These are phyloP conservation scores for Hestina assimilis DNA, from an alignment of 1,140 invertebrate genomes.

Conservation along the genomic window DNA sequence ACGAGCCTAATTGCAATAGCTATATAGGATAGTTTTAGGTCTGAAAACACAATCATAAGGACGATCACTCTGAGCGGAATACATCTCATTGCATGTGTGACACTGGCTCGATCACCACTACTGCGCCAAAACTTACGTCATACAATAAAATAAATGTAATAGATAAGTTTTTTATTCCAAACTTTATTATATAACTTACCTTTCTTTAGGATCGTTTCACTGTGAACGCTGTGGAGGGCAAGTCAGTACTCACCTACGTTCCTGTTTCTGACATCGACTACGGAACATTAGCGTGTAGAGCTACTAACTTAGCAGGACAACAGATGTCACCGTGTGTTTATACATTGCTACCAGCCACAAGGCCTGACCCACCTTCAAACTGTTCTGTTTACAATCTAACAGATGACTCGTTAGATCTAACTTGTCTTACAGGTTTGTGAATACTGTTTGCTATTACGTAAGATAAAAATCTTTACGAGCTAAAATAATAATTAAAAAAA, in stretches of 20 bases:
- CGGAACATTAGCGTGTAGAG: constrained; percentile 83
- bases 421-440: constrained; percentile 64
- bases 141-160: no score
- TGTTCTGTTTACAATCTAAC: constrained; percentile 90
- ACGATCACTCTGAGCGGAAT: no score
- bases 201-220: constrained; percentile 76
- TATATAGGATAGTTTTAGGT: no score
- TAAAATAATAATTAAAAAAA: no score
- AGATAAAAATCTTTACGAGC: no score
- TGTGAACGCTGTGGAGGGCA: constrained; percentile 80
- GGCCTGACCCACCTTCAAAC: constrained; percentile 87
- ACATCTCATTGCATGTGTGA: no score
- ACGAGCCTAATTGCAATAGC: no score
- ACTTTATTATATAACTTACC: neutral
- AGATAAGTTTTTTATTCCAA: neutral
- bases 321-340: constrained; percentile 84
- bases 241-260: constrained; percentile 87
- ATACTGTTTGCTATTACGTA: no score
- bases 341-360: constrained; percentile 85
- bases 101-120: no score
- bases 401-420: constrained; percentile 84
- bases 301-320: constrained; percentile 83
- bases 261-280: constrained; percentile 88
- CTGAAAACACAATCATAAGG: no score
- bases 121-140: no score